A percentile compares a stretch with the other conserved stretches of the same genome.
phyloP scores from a whole-genome alignment of 1,140 invertebrate species.

The Galleria mellonella region DNA sequence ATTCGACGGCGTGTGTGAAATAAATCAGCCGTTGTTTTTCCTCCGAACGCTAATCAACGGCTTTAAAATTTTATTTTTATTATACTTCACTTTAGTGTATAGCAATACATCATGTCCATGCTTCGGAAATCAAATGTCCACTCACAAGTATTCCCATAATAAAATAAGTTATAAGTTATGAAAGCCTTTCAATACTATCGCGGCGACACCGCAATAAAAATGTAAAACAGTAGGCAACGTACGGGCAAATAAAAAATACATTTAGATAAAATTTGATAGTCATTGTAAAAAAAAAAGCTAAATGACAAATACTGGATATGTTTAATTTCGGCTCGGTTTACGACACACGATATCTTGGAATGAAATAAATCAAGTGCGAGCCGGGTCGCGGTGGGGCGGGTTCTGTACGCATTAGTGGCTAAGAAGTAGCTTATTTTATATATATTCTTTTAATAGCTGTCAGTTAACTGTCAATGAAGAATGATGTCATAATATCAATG shows the following conservation, averaged over 20 bases:
- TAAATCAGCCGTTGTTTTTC: too few species aligned
- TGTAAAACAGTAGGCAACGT: slow-evolving; percentile 49
- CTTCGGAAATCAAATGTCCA: too few species aligned
- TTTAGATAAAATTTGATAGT: slow-evolving; percentile 56
- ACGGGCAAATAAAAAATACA: slow-evolving; percentile 48
- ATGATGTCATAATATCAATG: too few species aligned
- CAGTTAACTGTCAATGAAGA: too few species aligned
- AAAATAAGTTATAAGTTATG: slow-evolving; percentile 7
- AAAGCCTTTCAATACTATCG: slow-evolving; percentile 37
- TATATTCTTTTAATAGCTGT: too few species aligned
- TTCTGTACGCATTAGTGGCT: too few species aligned
- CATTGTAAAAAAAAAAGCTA: slow-evolving; percentile 45
- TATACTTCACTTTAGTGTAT: too few species aligned
- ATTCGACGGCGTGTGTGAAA: too few species aligned
- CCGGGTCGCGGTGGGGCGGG: background rate
- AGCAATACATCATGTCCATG: too few species aligned
- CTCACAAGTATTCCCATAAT: background rate
- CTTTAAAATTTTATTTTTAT: too few species aligned
- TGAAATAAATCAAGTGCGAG: background rate
- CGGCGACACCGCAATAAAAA: slow-evolving; percentile 38
- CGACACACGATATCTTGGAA: slow-evolving; percentile 7
- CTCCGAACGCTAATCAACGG: too few species aligned
- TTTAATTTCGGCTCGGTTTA: slow-evolving; percentile 27
- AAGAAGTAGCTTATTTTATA: too few species aligned
- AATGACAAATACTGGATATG: slow-evolving; percentile 36